Conservation (phyloP, 1,140 invertebrate species). For the Vanessa atalanta region DNA sequence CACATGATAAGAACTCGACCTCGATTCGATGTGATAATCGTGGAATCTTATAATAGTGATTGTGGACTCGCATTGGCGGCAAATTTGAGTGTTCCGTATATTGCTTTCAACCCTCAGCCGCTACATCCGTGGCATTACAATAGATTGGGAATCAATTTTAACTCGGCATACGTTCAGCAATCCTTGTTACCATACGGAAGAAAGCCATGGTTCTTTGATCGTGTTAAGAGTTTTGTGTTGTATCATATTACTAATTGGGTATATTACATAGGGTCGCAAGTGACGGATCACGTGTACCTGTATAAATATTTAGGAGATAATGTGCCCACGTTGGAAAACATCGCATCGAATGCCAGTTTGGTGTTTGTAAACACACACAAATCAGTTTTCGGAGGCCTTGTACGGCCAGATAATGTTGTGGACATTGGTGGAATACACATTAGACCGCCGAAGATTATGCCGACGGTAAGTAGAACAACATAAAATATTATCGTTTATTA, state of each 20-base stretch:
- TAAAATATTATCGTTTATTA: too few species aligned
- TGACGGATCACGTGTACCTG: constrained; percentile 79
- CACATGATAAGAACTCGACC: constrained; percentile 75
- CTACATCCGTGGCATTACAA: constrained; percentile 83
- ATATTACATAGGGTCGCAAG: constrained; percentile 75
- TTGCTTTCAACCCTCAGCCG: constrained; percentile 82
- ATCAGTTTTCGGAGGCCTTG: constrained; percentile 74
- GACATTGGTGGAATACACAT: constrained; percentile 83
- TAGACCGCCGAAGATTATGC: constrained; percentile 66
- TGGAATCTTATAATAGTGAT: constrained; percentile 84
- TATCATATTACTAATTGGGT: constrained; percentile 77
- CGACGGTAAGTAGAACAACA: constrained; percentile 63
- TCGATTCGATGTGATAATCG: constrained; percentile 83
- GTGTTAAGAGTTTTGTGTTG: constrained; percentile 80
- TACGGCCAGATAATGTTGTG: constrained; percentile 81
- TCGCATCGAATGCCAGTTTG: constrained; percentile 81
- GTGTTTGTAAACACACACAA: constrained; percentile 83
- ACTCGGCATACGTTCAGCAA: constrained; percentile 81
- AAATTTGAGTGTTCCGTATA: constrained; percentile 81
- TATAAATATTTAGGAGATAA: constrained; percentile 81
- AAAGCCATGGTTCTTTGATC: constrained; percentile 81
- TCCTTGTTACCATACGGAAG: constrained; percentile 76
- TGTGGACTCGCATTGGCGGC: constrained; percentile 82
- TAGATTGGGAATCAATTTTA: constrained; percentile 81
- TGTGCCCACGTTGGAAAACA: constrained; percentile 80